Evolutionary conservation across 2,113 vertebrate species (phyloP), one percentile per base, ranked within the genome.

Genomic region (Apteryx mantelli): DNA sequence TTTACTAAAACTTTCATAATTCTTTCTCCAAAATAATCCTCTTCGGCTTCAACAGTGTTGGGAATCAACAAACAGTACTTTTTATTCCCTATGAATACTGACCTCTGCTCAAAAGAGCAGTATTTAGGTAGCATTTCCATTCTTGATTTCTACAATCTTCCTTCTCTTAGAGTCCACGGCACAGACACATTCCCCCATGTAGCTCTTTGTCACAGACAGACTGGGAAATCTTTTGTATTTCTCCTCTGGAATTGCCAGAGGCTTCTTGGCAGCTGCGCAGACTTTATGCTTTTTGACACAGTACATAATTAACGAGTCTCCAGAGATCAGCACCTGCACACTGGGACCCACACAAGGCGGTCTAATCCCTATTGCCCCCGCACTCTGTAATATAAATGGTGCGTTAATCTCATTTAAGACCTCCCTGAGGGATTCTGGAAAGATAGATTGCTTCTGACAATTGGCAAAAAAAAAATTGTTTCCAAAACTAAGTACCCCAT

Each of bases 401-500:
- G 34, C 63, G 44, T 82, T 82, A 52, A 44, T 50, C 16, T 42
- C 38, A 71, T 2, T 86, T 81, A 64, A 91, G 36, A 61, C n/a
- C 17, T n/a, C 34, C 32, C 40, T 66, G 44, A 83, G 22, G 28
- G 58, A 82, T 88, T 82, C n/a, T 71, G 44, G 42, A 94, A 94
- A 81, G 36, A 46, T 53, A 40, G 79, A 10, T 11, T 80, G 8
- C 30, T 88, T 86, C 58, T 86, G 73, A 68, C 3, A 87, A 60
- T 0, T 8, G 5, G 28, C 14, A 4, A 55, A 76, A 68, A 40
- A 0, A 68, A 40, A 0, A 4, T 0, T 2, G 30, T 20, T 73
- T 56, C 52, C 61, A 13, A 79, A 88, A 18, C 2, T 5, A 65
- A 63, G 8, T 25, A 58, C 46, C 7, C 40, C 40, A 85, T 26